Evolutionary conservation across 2,113 vertebrate species (phyloP).

Genomic region (Eurypyga helias): DNA sequence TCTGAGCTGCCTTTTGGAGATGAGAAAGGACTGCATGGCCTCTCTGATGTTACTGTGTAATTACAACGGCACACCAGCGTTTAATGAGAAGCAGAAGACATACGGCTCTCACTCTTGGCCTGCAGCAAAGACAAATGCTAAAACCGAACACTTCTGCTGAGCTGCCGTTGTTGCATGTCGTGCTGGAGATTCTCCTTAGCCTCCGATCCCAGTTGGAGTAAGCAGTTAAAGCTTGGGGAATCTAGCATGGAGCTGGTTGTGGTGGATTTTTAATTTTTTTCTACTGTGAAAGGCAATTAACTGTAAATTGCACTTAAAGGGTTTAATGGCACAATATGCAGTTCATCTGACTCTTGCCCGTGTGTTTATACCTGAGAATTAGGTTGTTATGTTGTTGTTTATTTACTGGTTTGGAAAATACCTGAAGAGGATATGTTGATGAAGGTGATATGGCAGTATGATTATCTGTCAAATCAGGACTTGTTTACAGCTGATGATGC

Average conservation of each 20-base stretch:
- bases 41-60: not conserved
- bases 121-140: not conserved
- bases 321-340: not conserved
- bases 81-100: not conserved
- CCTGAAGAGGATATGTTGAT: not conserved
- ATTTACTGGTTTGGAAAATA: constrained; percentile 25
- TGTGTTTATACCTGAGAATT: not conserved
- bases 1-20: not conserved
- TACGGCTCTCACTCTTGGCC: not conserved
- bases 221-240: not conserved
- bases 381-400: constrained; percentile 20
- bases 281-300: not conserved
- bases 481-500: constrained; percentile 26
- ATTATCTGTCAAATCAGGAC: constrained; percentile 43
- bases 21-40: not conserved
- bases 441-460: not conserved
- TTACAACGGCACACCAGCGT: not conserved
- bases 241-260: not conserved
- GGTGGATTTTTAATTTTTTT: not conserved
- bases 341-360: not conserved
- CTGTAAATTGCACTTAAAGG: constrained; percentile 18
- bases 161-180: not conserved
- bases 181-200: not conserved
- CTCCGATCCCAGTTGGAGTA: not conserved
- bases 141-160: not conserved